Percentiles rank a stretch among this genome's conserved stretches.
Conservation (phyloP, 2,113 vertebrate genomes). For the Plecotus auritus region DNA sequence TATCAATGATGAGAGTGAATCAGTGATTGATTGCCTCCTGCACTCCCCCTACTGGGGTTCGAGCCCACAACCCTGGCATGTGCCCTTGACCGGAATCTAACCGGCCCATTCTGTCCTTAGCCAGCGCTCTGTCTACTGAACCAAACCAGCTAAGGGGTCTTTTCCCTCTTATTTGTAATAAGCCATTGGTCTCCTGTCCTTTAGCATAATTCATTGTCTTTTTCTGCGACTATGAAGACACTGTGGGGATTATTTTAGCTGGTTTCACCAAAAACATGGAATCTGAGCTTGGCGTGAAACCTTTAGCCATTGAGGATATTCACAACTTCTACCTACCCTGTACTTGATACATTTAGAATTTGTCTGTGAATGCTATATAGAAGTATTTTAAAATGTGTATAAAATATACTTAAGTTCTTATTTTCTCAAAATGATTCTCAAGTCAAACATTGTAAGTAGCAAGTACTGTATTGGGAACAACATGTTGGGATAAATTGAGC, state of each 20-base stretch:
- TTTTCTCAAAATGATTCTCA: background rate
- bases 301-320: background rate
- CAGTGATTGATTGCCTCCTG: too few species aligned
- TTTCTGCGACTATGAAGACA: background rate
- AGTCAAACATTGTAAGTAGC: background rate
- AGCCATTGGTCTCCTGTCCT: background rate
- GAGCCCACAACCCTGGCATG: too few species aligned
- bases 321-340: background rate
- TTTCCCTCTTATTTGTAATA: background rate
- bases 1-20: too few species aligned
- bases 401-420: background rate
- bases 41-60: too few species aligned
- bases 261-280: background rate
- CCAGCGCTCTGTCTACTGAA: too few species aligned
- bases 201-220: background rate
- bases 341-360: background rate
- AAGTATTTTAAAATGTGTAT: background rate
- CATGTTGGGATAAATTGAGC: slow-evolving; percentile 15
- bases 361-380: background rate
- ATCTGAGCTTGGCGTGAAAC: background rate
- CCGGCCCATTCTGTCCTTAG: too few species aligned
- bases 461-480: background rate
- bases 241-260: background rate
- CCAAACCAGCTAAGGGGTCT: too few species aligned
- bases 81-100: too few species aligned